Base-by-base conservation (phyloP, 2,797 vertebrate genomes). In the Synaphobranchus kaupii region DNA sequence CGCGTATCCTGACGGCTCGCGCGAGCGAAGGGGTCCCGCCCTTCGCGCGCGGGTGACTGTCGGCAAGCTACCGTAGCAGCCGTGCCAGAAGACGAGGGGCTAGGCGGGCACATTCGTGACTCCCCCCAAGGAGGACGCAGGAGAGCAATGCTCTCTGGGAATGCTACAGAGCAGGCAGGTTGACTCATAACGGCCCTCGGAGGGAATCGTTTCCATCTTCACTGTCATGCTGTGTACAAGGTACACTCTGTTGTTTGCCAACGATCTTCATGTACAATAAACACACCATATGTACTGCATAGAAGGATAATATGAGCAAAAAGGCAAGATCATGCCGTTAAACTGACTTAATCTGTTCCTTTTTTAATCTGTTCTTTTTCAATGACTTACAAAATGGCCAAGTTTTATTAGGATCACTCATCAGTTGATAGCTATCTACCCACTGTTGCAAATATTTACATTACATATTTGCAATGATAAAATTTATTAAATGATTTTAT, bases 11-110 rank as follows among this genome's bases (percentile, higher is more conserved):
- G 47, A 73, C 44, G 52, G 48, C 34, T 58, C 17, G 9, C 10
- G 76, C 8, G 20, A 78, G 85, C 12, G 66, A 78, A 78, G 54
- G 50, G 68, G 71, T 86, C 71, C 28, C 66, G 71, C 17, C 68
- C 47, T 76, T 76, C 25, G 22, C 66, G 34, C 31, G 47, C 17
- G 15, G 50, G 52, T 54, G 31, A 56, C 25, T 78, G 25, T 66
- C 63, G 8, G 60, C 13, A 28, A 28, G 68, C 15, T 66, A 78
- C 39, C 6, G 39, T 1, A 48, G 34, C 28, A 13, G 54, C 1
- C 83, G 15, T 48, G 84, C 52, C 25, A 56, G 25, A 54, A 4
- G 9, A 20, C 10, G 50, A 22, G 20, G 54, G 50, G 52, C 13
- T n/a, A 9, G 25, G 31, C 1, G 28, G n/a, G 54, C 15, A 31